Evolutionary conservation across 2,888 invertebrate species (phyloP).

Genomic region (Buathra laborator): DNA sequence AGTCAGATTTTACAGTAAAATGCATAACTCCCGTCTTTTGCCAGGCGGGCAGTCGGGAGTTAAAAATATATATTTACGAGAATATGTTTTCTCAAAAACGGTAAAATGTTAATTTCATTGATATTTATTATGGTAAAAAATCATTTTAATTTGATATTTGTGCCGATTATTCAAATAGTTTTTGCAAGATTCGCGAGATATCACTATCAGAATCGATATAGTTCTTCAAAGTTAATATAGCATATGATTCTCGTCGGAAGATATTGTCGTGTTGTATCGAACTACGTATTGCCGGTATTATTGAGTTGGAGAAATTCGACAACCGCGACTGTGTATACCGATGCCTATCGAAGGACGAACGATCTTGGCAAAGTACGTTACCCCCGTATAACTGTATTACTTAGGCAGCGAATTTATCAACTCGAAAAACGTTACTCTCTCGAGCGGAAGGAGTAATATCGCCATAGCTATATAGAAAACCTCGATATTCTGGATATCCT

Average conservation of each 20-base stretch:
- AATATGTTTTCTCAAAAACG: too few relatives aligned
- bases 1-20: too few relatives aligned
- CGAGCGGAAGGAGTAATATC: constrained; percentile 49
- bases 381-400: constrained; percentile 13
- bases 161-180: too few relatives aligned
- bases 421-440: not conserved
- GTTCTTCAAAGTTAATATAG: not conserved
- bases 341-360: not conserved
- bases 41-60: too few relatives aligned
- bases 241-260: not conserved
- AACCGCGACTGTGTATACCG: not conserved
- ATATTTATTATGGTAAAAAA: too few relatives aligned
- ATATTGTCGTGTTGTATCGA: not conserved
- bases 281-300: not conserved
- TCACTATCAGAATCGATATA: not conserved
- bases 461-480: constrained; percentile 13
- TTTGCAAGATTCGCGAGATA: too few relatives aligned
- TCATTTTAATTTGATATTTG: too few relatives aligned
- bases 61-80: too few relatives aligned
- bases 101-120: too few relatives aligned
- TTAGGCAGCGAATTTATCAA: constrained; percentile 51
- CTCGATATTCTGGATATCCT: constrained; percentile 47
- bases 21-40: too few relatives aligned
- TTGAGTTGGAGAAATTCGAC: not conserved
- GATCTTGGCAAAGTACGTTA: constrained; percentile 24